Base-by-base conservation (phyloP, 92 coral and sea anemone genomes). In the Meandrina meandrites region DNA sequence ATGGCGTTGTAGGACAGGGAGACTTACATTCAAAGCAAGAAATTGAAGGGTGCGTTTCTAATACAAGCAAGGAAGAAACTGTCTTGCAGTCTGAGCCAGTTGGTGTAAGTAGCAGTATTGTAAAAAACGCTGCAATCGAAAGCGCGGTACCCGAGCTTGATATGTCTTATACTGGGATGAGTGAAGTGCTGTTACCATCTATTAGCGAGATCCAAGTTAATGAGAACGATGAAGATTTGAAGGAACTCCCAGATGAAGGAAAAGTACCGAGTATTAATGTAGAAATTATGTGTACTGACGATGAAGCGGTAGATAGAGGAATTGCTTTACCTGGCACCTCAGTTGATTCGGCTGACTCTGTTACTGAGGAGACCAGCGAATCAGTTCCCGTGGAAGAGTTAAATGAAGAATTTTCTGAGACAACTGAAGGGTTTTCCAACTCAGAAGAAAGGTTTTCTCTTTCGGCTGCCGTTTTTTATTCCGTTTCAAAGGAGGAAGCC, bases 241-340 rank as follows among this genome's bases (percentile, higher is more conserved):
- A 40, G 31, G 40, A 74, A 37, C 10, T 21, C 17, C 30, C 35
- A 4, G 79, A 77, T 60, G 82, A 64, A 66, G 76, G 64, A 47
- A 47, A 66, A 30, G 31, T 60, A 3, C 75, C 88, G 3, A 66
- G 77, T 62, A 76, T 76, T 48, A 34, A 35, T 73, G 47, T 76
- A 24, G 82, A 85, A 64, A 78, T 56, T 30, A 45, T 50, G 77
- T 74, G 35, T 18, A 56, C 28, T 42, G 80, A 72, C 5, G 80
- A 60, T 24, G 81, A 40, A 84, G 57, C 28, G 40, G 8, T 48
- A 8, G 76, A 40, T 1, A 47, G 35, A 47, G 75, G 16, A 64
- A 62, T 5, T 76, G 21, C 64, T 66, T 7, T 67, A 7, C 40
- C 53, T 22, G 76, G 31, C 21, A 15, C 48, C 76, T 27, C 75